These are phyloP conservation scores for Clarias macrocephalus DNA, from an alignment of 2,113 vertebrate genomes.

Conservation along the genomic window DNA sequence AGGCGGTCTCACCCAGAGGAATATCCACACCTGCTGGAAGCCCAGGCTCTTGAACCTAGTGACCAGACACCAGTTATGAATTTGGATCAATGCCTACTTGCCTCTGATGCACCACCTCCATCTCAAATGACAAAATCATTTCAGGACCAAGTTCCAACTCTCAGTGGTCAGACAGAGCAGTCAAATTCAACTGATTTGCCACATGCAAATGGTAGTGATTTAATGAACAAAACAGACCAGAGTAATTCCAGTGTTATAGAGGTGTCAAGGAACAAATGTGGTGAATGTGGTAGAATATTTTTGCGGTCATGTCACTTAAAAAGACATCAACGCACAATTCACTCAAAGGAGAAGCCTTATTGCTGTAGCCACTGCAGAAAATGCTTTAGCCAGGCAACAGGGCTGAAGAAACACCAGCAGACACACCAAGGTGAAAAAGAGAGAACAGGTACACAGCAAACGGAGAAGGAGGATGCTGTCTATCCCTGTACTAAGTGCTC, in stretches of 20 bases:
- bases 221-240: background rate
- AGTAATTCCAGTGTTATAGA: background rate
- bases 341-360: slow-evolving; percentile 57
- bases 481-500: slow-evolving; percentile 46
- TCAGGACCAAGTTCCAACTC: slow-evolving; percentile 16
- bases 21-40: slow-evolving; percentile 28
- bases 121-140: slow-evolving; percentile 20
- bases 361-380: slow-evolving; percentile 54
- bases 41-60: background rate
- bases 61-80: slow-evolving; percentile 11
- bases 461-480: background rate
- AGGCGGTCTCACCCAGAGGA: slow-evolving; percentile 57
- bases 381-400: slow-evolving; percentile 58
- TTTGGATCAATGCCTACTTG: slow-evolving; percentile 41
- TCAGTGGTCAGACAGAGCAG: slow-evolving; percentile 27
- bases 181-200: slow-evolving; percentile 3
- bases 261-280: slow-evolving; percentile 37
- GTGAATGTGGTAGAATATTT: slow-evolving; percentile 54
- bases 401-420: slow-evolving; percentile 58
- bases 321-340: slow-evolving; percentile 56
- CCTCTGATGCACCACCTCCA: slow-evolving; percentile 39
- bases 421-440: slow-evolving; percentile 39
- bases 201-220: background rate
- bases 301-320: slow-evolving; percentile 52
- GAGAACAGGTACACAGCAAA: background rate